These are phyloP conservation scores for Flabesymbios commensalis DNA, from an alignment of 2,888 invertebrate species.

Conservation along the genomic window DNA sequence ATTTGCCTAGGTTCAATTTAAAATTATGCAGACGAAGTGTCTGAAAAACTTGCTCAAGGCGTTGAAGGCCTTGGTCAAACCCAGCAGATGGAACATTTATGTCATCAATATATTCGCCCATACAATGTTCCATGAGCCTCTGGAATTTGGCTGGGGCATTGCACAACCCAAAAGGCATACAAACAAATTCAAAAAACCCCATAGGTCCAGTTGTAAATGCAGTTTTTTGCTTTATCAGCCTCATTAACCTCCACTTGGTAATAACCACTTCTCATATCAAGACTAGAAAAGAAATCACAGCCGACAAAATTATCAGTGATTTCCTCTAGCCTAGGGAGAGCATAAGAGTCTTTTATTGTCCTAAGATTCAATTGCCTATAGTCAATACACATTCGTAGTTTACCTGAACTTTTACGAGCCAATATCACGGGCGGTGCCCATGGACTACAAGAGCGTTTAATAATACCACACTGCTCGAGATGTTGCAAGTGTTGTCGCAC, in stretches of 20 bases:
- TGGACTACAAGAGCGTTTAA: not conserved
- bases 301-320: not conserved
- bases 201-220: not conserved
- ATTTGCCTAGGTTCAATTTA: slow-evolving; percentile 22
- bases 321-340: not conserved
- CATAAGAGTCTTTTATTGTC: not conserved
- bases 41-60: slow-evolving; percentile 20
- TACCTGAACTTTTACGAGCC: not conserved
- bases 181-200: not conserved
- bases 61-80: slow-evolving; percentile 23
- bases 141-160: not conserved
- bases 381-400: not conserved
- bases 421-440: not conserved
- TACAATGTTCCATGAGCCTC: not conserved
- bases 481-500: not conserved
- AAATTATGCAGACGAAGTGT: slow-evolving; percentile 15
- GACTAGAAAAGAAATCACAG: not conserved
- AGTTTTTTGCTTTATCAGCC: not conserved
- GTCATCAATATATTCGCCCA: slow-evolving; percentile 30
- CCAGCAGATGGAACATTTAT: slow-evolving; percentile 29
- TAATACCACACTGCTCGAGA: not conserved
- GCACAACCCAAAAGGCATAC: not conserved
- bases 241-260: not conserved
- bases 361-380: not conserved
- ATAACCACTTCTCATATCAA: not conserved